Percentiles rank a stretch among this genome's conserved stretches.
Evolutionary conservation across 2,888 invertebrate genomes (phyloP).

Genomic region (Chloroclysta siterata): DNA sequence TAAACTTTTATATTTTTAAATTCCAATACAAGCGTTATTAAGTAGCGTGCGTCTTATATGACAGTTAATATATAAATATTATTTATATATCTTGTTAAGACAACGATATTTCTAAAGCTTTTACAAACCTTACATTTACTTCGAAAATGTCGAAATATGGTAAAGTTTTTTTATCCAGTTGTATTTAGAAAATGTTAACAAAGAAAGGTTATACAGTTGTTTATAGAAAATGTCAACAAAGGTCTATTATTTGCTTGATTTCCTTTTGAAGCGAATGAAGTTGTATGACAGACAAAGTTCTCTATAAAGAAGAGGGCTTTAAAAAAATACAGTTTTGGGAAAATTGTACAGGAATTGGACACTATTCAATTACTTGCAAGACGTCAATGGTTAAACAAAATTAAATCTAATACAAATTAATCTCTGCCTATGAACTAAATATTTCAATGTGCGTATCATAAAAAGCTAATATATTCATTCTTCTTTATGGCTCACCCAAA

Average conservation of each 20-base stretch:
- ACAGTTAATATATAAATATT: constrained; percentile 76
- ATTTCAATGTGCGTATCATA: constrained; percentile 47
- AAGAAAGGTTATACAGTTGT: neutral
- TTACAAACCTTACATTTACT: constrained; percentile 65
- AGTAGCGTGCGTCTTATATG: constrained; percentile 66
- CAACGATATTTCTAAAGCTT: constrained; percentile 47
- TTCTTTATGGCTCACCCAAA: constrained; percentile 42
- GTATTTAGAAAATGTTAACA: too few species aligned
- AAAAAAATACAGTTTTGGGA: neutral
- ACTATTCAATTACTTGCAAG: neutral
- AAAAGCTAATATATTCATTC: constrained; percentile 50
- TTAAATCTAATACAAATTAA: constrained; percentile 15
- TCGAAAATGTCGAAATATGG: constrained; percentile 75
- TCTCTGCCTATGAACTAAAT: constrained; percentile 27
- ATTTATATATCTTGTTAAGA: constrained; percentile 80
- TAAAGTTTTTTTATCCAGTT: constrained; percentile 60
- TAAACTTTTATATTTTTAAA: constrained; percentile 2
- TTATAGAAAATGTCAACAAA: neutral
- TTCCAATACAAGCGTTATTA: constrained; percentile 46
- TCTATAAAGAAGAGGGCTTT: too few species aligned
- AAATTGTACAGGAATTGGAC: neutral
- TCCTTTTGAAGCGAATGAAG: neutral
- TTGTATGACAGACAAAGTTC: neutral
- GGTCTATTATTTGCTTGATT: neutral
- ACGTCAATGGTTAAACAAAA: neutral